These are phyloP conservation scores for Acanthurus lineatus DNA, from an alignment of 2,797 vertebrate genomes.

Conservation along the genomic window DNA sequence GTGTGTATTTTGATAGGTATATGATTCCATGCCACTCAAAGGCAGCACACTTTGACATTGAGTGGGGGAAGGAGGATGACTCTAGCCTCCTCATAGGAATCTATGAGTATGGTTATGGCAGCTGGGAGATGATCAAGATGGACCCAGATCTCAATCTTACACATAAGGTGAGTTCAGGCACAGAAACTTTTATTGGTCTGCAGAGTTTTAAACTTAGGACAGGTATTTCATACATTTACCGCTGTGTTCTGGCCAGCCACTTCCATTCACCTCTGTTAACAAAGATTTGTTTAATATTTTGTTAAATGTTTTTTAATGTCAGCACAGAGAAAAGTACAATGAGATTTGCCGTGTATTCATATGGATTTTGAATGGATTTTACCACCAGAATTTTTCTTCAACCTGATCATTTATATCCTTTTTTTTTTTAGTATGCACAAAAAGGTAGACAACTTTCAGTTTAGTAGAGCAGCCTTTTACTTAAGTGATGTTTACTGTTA, in stretches of 20 bases:
- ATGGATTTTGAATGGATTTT: no score
- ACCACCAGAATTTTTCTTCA: no score
- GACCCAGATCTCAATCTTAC: constrained; percentile 98
- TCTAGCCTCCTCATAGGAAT: constrained; percentile 98
- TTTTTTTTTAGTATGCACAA: no score
- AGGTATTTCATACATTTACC: no score
- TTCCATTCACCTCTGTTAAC: not conserved
- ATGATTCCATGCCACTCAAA: constrained; percentile 96
- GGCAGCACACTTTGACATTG: constrained; percentile 97
- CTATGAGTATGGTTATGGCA: constrained; percentile 98
- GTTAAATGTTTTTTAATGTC: not conserved
- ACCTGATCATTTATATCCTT: no score
- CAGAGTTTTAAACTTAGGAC: no score
- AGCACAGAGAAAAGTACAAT: not conserved
- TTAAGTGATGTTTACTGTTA: not conserved
- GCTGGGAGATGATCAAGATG: constrained; percentile 99
- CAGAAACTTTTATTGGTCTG: no score
- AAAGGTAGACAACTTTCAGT: no score
- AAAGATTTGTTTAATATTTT: not conserved
- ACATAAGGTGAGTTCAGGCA: constrained; percentile 89
- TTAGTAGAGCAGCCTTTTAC: no score
- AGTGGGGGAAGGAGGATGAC: constrained; percentile 97
- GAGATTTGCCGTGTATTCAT: no score
- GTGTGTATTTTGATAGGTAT: constrained; percentile 85
- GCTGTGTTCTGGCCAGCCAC: not conserved